These are phyloP conservation scores for Halichoeres trimaculatus DNA, from an alignment of 2,113 vertebrate species.

Conservation along the genomic window DNA sequence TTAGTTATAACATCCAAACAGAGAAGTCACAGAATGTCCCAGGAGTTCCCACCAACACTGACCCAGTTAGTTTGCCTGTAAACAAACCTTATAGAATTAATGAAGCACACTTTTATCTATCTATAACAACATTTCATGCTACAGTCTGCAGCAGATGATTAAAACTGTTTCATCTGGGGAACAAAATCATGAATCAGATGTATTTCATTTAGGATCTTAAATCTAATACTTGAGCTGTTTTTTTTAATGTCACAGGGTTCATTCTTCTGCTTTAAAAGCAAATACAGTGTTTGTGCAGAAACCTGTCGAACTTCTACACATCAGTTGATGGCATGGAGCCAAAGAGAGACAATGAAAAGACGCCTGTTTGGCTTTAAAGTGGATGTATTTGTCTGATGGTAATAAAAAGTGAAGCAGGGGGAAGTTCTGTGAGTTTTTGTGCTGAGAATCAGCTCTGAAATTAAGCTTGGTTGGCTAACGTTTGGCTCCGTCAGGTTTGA, in stretches of 20 bases:
- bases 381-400: background rate
- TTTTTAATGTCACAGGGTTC: too few species aligned
- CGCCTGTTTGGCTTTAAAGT: background rate
- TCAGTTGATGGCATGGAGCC: background rate
- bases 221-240: too few species aligned
- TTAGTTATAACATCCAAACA: background rate
- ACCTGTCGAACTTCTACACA: background rate
- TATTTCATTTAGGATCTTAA: background rate
- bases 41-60: background rate
- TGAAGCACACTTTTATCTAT: background rate
- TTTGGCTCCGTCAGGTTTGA: too few species aligned
- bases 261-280: background rate
- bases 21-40: background rate
- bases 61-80: background rate
- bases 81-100: background rate
- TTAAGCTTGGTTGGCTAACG: too few species aligned
- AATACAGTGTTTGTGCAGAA: background rate
- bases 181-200: background rate
- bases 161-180: background rate
- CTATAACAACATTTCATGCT: too few species aligned
- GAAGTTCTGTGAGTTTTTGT: too few species aligned
- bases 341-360: background rate
- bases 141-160: background rate
- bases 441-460: too few species aligned
- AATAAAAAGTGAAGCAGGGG: too few species aligned